Evolutionary conservation across 2,113 vertebrate species (phyloP).

Genomic region (Apeltes quadracus): DNA sequence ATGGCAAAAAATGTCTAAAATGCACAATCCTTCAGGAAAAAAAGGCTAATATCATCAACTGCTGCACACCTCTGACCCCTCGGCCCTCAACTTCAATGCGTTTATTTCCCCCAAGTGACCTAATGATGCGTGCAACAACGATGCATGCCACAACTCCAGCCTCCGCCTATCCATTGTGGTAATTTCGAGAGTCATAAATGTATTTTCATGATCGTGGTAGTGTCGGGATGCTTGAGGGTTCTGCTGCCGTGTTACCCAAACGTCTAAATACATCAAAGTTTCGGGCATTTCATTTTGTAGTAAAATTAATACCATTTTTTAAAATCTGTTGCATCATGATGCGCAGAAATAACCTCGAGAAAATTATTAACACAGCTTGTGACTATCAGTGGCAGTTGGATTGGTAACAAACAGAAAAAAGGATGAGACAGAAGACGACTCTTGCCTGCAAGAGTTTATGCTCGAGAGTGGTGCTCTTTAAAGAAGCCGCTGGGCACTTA

Average conservation of each 20-base stretch:
- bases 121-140: conserved; percentile 13
- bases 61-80: conserved; percentile 47
- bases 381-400: background rate
- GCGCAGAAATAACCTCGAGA: background rate
- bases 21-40: conserved; percentile 67
- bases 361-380: background rate
- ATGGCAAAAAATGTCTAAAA: conserved; percentile 66
- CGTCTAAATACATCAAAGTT: background rate
- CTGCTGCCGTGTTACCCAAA: background rate
- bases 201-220: background rate
- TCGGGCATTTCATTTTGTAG: background rate
- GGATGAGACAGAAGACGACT: background rate
- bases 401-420: background rate
- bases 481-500: conserved; percentile 12
- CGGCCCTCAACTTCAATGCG: conserved; percentile 30
- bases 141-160: conserved; percentile 6
- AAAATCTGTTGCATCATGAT: background rate
- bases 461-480: background rate
- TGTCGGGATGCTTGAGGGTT: background rate
- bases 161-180: background rate
- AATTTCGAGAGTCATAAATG: conserved; percentile 14
- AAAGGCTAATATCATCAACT: conserved; percentile 45
- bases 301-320: background rate
- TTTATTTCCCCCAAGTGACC: conserved; percentile 29
- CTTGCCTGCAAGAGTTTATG: too few species aligned